Evolutionary conservation across 2,113 vertebrate genomes (phyloP).

Genomic region (Falco punctatus): DNA sequence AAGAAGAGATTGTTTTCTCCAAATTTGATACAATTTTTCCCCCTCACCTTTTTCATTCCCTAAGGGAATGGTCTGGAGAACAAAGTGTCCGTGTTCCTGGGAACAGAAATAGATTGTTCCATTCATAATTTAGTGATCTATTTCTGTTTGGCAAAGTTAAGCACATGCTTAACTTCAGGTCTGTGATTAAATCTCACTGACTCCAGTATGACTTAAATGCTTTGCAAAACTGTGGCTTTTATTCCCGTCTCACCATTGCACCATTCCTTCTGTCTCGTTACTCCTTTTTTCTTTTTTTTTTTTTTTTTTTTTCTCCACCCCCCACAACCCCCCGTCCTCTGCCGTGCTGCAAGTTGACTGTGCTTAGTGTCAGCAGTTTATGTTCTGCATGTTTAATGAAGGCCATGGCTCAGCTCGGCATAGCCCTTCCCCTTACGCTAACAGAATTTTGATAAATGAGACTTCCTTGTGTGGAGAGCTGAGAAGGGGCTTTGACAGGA

Average conservation of each 20-base stretch:
- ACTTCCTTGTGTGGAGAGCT: constrained; percentile 70
- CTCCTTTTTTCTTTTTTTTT: neutral
- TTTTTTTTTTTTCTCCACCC: too few relatives aligned
- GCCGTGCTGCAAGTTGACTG: constrained; percentile 64
- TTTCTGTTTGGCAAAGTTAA: constrained; percentile 61
- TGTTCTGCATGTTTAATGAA: constrained; percentile 90
- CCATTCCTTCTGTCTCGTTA: constrained; percentile 35
- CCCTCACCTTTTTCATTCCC: constrained; percentile 16
- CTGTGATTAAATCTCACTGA: constrained; percentile 48
- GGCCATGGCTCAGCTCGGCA: constrained; percentile 67
- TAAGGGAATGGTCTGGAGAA: constrained; percentile 22
- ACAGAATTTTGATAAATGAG: constrained; percentile 83
- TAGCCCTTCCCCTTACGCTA: constrained; percentile 74
- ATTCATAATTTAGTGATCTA: constrained; percentile 63
- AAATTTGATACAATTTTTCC: neutral
- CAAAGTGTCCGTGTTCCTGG: constrained; percentile 23
- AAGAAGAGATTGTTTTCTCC: constrained; percentile 21
- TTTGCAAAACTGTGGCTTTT: constrained; percentile 29
- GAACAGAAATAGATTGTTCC: constrained; percentile 59
- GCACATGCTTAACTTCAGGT: constrained; percentile 49
- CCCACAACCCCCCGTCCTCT: neutral
- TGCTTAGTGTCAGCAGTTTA: constrained; percentile 90
- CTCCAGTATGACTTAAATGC: neutral
- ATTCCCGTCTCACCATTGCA: neutral
- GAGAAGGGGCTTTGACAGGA: constrained; percentile 63